Evolutionary conservation across 1,140 invertebrate genomes (phyloP), one percentile per base, ranked within the genome.

Genomic region (Danaus plexippus): DNA sequence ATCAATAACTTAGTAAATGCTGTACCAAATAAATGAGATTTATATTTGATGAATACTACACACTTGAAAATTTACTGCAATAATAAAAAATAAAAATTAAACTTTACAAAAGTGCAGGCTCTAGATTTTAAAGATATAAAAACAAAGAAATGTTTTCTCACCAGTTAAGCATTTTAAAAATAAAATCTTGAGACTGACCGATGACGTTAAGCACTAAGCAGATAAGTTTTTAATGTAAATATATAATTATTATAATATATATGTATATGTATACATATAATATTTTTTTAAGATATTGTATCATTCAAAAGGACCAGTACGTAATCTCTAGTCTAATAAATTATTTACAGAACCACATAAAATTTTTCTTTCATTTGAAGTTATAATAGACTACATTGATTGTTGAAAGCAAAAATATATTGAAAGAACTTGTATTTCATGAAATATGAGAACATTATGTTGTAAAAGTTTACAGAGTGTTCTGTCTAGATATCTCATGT

Each of bases 281-380:
- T 32, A 6, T 32, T 32, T 32, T 32, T 32, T 5, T 32, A 32
- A 32, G 2, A 6, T 32, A 32, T 32, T 32, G 22, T 32, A 32
- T 60, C 48, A 52, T 15, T 55, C 52, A 12, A 43, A 59, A 44
- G 56, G 59, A 50, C 49, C 49, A 59, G 59, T 54, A 54, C 57
- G 47, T 66, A 64, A 64, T 67, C 56, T 67, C 69, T 73, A 73
- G 69, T 74, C 65, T 67, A 65, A 65, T 66, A 66, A 64, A 71
- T 51, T 32, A 66, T 63, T 57, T 45, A 52, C 22, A 32, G 22
- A 32, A n/a, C n/a, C 4, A 32, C 22, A 32, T 32, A 2, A 32
- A 6, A 32, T 4, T 32, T 32, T 32, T 32, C 22, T 32, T 32
- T 32, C 22, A 32, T 32, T 32, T 32, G 22, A 32, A 32, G 5